Conservation (phyloP, 2,113 vertebrate species). For the Piprites chloris region DNA sequence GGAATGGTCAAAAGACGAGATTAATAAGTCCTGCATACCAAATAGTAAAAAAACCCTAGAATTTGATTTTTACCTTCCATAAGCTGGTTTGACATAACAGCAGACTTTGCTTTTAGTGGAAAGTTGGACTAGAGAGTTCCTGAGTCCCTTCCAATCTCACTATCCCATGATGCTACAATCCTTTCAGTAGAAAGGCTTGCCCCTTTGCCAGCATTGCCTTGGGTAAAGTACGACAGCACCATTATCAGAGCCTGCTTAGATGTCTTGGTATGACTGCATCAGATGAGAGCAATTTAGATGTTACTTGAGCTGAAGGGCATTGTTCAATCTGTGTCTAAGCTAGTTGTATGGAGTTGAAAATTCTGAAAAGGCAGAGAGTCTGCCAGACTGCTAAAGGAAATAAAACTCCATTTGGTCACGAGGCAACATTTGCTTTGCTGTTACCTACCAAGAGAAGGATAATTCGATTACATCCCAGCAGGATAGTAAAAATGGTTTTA, state of each 20-base stretch:
- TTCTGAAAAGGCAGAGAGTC: not conserved
- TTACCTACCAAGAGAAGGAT: not conserved
- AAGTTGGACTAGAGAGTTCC: not conserved
- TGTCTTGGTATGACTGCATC: not conserved
- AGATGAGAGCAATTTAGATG: not conserved
- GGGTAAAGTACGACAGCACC: rapidly evolving
- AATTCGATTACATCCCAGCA: not conserved
- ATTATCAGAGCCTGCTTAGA: not conserved
- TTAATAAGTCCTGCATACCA: not conserved
- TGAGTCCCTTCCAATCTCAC: not conserved
- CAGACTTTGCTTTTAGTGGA: not conserved
- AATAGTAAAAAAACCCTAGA: not conserved
- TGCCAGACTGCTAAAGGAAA: not conserved
- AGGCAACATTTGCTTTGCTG: not conserved
- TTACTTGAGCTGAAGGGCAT: not conserved
- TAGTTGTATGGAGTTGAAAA: not conserved
- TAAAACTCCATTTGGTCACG: not conserved
- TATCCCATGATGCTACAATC: not conserved
- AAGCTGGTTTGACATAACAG: not conserved
- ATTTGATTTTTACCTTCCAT: not conserved
- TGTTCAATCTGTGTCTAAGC: not conserved
- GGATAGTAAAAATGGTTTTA: not conserved
- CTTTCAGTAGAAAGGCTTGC: not conserved
- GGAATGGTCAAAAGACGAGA: not conserved
- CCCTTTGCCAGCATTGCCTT: not conserved